Evolutionary conservation across 2,113 vertebrate species (phyloP).

Genomic region (Hippocampus guttulatus): DNA sequence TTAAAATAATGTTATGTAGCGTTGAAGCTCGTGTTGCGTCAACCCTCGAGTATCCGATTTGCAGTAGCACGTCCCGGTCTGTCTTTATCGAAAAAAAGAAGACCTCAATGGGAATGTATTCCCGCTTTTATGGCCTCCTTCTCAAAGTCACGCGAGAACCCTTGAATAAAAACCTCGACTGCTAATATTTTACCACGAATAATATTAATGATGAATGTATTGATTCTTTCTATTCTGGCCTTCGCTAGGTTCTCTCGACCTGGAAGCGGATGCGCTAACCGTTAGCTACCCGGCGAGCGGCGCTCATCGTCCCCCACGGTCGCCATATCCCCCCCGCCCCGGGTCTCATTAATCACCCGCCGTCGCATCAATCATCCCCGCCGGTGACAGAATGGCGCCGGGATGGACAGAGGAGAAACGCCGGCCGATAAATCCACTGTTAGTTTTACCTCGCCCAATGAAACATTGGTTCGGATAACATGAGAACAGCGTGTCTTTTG

Average conservation of each 20-base stretch:
- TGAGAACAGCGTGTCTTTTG: constrained; percentile 73
- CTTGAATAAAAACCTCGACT: not conserved
- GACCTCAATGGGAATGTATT: not conserved
- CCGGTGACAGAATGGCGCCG: constrained; percentile 47
- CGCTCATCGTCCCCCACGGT: constrained; percentile 46
- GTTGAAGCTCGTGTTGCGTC: no score
- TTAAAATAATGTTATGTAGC: no score
- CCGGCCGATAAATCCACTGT: constrained; percentile 68
- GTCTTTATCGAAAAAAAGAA: no score
- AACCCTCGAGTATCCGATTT: no score
- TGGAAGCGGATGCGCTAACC: constrained; percentile 43
- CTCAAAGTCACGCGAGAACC: not conserved
- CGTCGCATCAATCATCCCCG: constrained; percentile 69
- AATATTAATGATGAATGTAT: not conserved
- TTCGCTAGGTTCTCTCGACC: constrained; percentile 10
- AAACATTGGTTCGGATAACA: constrained; percentile 64
- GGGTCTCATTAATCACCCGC: constrained; percentile 25
- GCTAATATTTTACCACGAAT: not conserved
- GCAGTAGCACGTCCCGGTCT: no score
- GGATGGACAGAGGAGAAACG: constrained; percentile 55
- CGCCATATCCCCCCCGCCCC: constrained; percentile 55
- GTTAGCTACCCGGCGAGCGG: constrained; percentile 59
- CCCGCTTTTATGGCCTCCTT: no score
- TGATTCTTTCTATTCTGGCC: constrained; percentile 21
- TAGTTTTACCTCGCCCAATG: constrained; percentile 71